Evolutionary conservation across 2,113 vertebrate species (phyloP).

Genomic region (Nibea coibor): DNA sequence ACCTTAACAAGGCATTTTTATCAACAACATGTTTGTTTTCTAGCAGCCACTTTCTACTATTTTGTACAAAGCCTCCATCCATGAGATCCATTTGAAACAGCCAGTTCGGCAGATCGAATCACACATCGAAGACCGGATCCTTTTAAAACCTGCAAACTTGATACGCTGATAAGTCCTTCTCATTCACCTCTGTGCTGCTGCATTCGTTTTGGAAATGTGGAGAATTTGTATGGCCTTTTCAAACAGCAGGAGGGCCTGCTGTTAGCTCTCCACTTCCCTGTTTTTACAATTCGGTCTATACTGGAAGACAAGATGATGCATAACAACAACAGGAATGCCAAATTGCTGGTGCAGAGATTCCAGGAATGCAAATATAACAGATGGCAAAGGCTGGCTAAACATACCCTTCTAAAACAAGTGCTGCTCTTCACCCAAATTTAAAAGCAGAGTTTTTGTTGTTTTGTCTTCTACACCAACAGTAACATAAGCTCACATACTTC

Average conservation of each 20-base stretch:
- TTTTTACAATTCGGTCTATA: conserved; percentile 33
- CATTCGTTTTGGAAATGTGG: conserved; percentile 31
- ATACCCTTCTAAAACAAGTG: conserved; percentile 3
- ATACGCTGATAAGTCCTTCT: neutral
- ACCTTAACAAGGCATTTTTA: neutral
- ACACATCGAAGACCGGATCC: neutral
- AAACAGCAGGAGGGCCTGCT: neutral
- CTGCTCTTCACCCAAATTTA: conserved; percentile 12
- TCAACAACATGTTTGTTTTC: neutral
- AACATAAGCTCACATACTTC: neutral
- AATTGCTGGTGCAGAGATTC: conserved; percentile 56
- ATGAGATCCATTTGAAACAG: neutral
- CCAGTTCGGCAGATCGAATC: conserved; percentile 9
- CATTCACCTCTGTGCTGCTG: neutral
- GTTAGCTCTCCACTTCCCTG: neutral
- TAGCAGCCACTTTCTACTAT: neutral
- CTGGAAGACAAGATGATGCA: conserved; percentile 48
- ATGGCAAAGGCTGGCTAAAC: conserved; percentile 40
- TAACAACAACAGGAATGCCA: conserved; percentile 70
- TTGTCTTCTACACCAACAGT: neutral
- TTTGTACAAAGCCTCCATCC: neutral
- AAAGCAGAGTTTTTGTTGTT: neutral
- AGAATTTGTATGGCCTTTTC: conserved; percentile 5
- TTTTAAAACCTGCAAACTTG: neutral
- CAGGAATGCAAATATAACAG: conserved; percentile 62